phyloP scores from a whole-genome alignment of 1,140 invertebrate species.

The Pseudobourletiella spinata region DNA sequence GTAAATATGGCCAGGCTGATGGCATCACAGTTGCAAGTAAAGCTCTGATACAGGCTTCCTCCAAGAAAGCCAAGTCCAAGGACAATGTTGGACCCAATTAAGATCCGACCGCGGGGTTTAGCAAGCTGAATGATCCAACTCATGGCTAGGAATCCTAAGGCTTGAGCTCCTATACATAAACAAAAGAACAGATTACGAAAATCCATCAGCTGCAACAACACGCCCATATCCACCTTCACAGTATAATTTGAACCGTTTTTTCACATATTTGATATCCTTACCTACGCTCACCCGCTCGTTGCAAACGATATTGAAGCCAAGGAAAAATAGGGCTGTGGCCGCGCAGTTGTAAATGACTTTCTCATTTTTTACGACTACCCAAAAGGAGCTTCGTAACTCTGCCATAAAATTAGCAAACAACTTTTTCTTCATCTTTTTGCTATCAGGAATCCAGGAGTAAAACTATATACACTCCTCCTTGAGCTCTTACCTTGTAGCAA shows the following conservation, averaged over 20 bases:
- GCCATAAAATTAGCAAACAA: too few species aligned
- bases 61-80: not conserved
- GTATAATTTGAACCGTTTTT: not conserved
- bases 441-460: too few species aligned
- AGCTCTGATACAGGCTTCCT: not conserved
- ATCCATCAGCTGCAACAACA: not conserved
- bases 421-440: too few species aligned
- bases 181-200: not conserved
- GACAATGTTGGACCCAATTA: not conserved
- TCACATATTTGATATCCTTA: too few species aligned
- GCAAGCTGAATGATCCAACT: conserved; percentile 2
- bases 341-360: not conserved
- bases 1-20: not conserved
- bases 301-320: not conserved
- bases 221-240: not conserved
- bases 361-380: not conserved
- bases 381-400: not conserved
- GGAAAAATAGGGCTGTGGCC: not conserved
- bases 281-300: not conserved
- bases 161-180: not conserved
- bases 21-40: not conserved
- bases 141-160: not conserved
- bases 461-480: too few species aligned
- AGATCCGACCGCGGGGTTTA: not conserved
- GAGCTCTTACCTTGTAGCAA: not conserved